These are phyloP conservation scores for Ptychodera flava DNA, from an alignment of 35 echinoderm and acorn worm genomes.

Conservation along the genomic window DNA sequence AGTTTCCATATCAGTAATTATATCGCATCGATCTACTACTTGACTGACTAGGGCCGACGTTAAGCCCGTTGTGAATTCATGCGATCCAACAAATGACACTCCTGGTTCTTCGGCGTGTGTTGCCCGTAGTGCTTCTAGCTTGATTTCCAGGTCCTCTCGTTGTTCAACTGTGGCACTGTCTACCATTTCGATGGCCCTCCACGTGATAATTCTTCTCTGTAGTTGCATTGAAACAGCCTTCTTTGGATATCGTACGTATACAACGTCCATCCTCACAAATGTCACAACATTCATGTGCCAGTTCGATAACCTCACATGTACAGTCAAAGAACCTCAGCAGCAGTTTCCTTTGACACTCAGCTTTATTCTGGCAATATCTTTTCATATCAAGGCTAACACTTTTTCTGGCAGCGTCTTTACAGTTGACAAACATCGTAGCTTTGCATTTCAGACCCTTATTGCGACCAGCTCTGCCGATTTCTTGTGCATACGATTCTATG, in stretches of 20 bases:
- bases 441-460: background rate
- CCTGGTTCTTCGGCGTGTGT: background rate
- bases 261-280: background rate
- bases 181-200: background rate
- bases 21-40: background rate
- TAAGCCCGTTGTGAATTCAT: background rate
- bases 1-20: background rate
- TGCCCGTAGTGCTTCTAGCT: background rate
- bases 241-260: background rate
- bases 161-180: background rate
- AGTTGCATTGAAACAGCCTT: background rate
- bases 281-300: slow-evolving; percentile 18
- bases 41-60: background rate
- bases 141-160: background rate
- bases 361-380: background rate
- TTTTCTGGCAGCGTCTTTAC: background rate
- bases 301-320: background rate
- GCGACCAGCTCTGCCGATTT: slow-evolving; percentile 16
- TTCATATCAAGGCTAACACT: background rate
- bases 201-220: background rate
- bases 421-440: background rate
- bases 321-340: background rate
- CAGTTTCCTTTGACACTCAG: slow-evolving; percentile 11
- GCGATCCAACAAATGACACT: background rate
- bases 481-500: slow-evolving; percentile 22